Percentiles rank a stretch among this genome's conserved stretches.
Evolutionary conservation across 2,113 vertebrate genomes (phyloP).

Genomic region (Coregonus clupeaformis): DNA sequence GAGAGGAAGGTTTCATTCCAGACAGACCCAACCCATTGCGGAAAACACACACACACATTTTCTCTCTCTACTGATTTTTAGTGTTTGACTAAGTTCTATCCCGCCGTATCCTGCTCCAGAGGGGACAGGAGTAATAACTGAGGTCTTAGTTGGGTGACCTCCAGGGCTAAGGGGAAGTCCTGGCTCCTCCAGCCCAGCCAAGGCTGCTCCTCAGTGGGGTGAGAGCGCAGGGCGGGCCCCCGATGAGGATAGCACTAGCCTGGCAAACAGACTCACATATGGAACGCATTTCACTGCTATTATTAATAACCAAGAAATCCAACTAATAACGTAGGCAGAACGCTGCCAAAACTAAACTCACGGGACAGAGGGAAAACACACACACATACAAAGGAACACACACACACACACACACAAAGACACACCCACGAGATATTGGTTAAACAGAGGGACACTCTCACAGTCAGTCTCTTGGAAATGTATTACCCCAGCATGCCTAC

Average conservation of each 20-base stretch:
- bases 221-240: slow-evolving; percentile 36
- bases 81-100: slow-evolving; percentile 21
- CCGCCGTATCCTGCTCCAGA: slow-evolving; percentile 43
- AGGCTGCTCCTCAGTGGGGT: slow-evolving; percentile 33
- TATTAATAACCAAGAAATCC: slow-evolving; percentile 74
- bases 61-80: slow-evolving; percentile 11
- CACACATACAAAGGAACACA: slow-evolving; percentile 46
- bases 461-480: slow-evolving; percentile 58
- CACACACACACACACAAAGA: slow-evolving; percentile 32
- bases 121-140: slow-evolving; percentile 45
- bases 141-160: slow-evolving; percentile 50
- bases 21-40: slow-evolving; percentile 64
- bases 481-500: slow-evolving; percentile 50
- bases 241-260: slow-evolving; percentile 67
- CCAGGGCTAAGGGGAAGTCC: slow-evolving; percentile 31
- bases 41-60: slow-evolving; percentile 48
- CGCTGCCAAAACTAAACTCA: slow-evolving; percentile 64
- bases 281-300: slow-evolving; percentile 78
- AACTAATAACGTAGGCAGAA: slow-evolving; percentile 72
- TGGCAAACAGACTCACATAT: slow-evolving; percentile 73
- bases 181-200: slow-evolving; percentile 32
- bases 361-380: slow-evolving; percentile 67
- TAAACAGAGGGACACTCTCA: slow-evolving; percentile 61
- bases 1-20: slow-evolving; percentile 69
- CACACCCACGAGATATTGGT: slow-evolving; percentile 49